Conservation (phyloP, 2,113 vertebrate species). For the Eonycteris spelaea region DNA sequence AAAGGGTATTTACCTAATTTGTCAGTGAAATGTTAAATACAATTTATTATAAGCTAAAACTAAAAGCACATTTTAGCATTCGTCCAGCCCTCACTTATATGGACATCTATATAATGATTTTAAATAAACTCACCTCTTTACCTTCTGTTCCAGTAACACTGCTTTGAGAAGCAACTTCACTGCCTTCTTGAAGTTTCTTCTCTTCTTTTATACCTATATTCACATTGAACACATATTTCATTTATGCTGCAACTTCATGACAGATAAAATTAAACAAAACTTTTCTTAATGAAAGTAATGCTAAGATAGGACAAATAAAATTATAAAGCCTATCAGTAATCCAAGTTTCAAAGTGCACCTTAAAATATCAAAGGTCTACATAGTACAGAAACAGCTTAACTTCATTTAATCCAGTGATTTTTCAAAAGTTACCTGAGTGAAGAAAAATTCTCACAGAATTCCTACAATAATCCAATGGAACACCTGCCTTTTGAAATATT, state of each 20-base stretch:
- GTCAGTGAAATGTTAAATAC: background rate
- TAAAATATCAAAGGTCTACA: background rate
- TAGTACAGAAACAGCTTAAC: background rate
- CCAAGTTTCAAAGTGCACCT: background rate
- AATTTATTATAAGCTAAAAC: background rate
- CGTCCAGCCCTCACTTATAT: background rate
- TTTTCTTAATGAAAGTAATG: background rate
- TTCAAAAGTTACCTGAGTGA: background rate
- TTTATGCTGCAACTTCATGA: background rate
- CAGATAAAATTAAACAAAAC: background rate
- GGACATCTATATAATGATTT: background rate
- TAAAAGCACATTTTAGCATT: background rate
- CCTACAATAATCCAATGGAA: background rate
- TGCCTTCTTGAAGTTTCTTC: conserved; percentile 74
- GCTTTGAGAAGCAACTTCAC: conserved; percentile 62
- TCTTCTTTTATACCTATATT: conserved; percentile 79
- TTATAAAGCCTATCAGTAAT: background rate
- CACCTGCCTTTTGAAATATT: rapidly evolving
- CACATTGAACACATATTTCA: conserved; percentile 34
- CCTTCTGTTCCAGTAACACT: background rate
- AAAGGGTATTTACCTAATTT: background rate
- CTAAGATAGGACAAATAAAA: background rate
- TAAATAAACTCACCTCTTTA: conserved; percentile 74
- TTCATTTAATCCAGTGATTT: background rate
- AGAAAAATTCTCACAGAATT: background rate